These are phyloP conservation scores for Xestia ashworthii DNA, from an alignment of 2,888 invertebrate genomes.

Conservation along the genomic window DNA sequence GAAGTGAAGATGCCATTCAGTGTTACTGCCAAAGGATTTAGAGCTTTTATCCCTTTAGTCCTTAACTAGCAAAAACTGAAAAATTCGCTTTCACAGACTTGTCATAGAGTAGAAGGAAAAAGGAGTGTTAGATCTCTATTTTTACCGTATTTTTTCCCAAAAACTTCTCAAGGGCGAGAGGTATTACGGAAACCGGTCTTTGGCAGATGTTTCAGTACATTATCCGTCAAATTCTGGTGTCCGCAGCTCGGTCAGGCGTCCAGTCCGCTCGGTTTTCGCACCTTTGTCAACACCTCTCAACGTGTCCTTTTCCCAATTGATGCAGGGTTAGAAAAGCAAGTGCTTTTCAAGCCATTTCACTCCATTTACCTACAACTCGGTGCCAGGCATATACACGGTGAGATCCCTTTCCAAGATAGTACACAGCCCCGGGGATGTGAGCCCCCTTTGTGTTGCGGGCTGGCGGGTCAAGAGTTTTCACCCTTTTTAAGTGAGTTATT, in stretches of 20 bases:
- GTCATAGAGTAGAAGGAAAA: neutral
- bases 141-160: neutral
- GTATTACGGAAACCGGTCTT: neutral
- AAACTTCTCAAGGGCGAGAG: neutral
- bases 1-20: constrained; percentile 32
- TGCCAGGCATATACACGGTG: constrained; percentile 25
- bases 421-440: constrained; percentile 46
- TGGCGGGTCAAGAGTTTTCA: constrained; percentile 70
- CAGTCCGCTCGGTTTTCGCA: neutral
- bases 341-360: constrained; percentile 5
- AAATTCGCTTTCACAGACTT: neutral
- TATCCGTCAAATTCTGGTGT: neutral
- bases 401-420: constrained; percentile 57
- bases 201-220: neutral
- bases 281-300: neutral
- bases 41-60: constrained; percentile 10
- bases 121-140: neutral
- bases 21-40: constrained; percentile 36
- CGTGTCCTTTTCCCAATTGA: neutral
- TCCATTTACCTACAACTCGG: constrained; percentile 27
- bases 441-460: constrained; percentile 62
- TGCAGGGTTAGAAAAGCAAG: neutral
- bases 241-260: neutral
- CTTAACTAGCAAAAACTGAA: neutral
- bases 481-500: constrained; percentile 72